Base-by-base conservation (phyloP, 1,140 invertebrate species). In the Antheraea pernyi region DNA sequence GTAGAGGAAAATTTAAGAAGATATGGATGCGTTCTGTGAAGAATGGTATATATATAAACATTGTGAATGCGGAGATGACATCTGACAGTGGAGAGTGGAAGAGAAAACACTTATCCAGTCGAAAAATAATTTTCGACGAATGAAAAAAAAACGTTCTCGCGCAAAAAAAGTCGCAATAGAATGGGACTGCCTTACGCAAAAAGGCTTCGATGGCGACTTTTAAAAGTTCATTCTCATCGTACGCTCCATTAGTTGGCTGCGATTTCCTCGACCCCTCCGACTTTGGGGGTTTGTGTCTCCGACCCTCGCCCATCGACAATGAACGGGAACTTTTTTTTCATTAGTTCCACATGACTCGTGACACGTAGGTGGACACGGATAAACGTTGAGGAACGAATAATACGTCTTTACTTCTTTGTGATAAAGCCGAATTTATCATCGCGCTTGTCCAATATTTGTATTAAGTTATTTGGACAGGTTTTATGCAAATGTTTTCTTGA, bases 221-320 rank as follows among this genome's bases (percentile, higher is more conserved):
- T 78, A 75, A 81, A 85, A 85, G 82, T 84, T 82, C 79, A 84
- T 80, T 80, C 74, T 67, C 48, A 48, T 74, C 76, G 69, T 78
- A 46, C 80, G 85, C 75, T 81, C 82, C 85, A 87, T 87, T 87
- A 87, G 85, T 78, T 81, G 68, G 75, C 73, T 81, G 68, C 70
- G 74, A 79, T 80, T 81, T 76, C 16, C 64, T 73, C 77, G 73
- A 77, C 73, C 77, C 22, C 71, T 72, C 71, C 37, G 74, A 82
- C 64, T 82, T 81, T 68, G 36, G 72, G 73, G 67, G 71, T 53
- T 61, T 65, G 11, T 74, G 73, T 73, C 70, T 75, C 72, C 60
- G 42, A 64, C 53, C 65, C 37, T 37, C 59, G 59, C 11, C 65
- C 19, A 62, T 72, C 73, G 73, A 74, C 79, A 81, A 81, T 82